These are phyloP conservation scores for Aplidium turbinatum DNA, from an alignment of 23 tunicate genomes.

Conservation along the genomic window DNA sequence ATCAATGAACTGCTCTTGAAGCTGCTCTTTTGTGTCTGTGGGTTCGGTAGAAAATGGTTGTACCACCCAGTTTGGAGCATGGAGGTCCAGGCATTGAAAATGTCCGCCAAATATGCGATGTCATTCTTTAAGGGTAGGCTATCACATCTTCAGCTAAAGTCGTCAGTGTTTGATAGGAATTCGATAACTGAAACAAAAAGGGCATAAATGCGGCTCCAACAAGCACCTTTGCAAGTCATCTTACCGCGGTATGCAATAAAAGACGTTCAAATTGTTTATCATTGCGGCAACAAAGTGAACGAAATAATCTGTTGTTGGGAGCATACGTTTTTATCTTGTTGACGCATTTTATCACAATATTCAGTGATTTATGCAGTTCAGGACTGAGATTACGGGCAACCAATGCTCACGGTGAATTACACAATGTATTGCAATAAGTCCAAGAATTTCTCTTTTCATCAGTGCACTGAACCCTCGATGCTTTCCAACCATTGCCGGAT, in stretches of 20 bases:
- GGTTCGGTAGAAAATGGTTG: no score
- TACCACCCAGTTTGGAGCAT: no score
- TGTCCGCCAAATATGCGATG: no score
- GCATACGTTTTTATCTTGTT: conserved; percentile 39
- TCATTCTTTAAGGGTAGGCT: no score
- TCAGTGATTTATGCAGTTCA: conserved; percentile 35
- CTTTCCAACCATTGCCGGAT: conserved; percentile 60
- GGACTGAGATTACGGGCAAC: conserved; percentile 26
- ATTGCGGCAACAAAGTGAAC: conserved; percentile 20
- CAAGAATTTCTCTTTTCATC: conserved; percentile 22
- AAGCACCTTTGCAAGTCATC: conserved; percentile 47
- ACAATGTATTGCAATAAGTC: conserved; percentile 28
- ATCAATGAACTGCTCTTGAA: no score
- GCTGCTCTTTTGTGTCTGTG: no score
- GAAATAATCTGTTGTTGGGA: conserved; percentile 33
- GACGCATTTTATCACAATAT: conserved; percentile 41
- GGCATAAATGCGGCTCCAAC: conserved; percentile 39
- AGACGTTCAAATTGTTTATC: conserved; percentile 26
- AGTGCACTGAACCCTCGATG: conserved; percentile 24
- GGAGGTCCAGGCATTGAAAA: no score
- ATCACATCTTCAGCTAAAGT: no score
- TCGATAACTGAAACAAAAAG: conserved; percentile 50
- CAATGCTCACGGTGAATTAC: conserved; percentile 47
- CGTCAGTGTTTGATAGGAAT: no score
- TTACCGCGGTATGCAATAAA: conserved; percentile 43